Conservation (phyloP, 2,113 vertebrate genomes). For the Catagonus wagneri region DNA sequence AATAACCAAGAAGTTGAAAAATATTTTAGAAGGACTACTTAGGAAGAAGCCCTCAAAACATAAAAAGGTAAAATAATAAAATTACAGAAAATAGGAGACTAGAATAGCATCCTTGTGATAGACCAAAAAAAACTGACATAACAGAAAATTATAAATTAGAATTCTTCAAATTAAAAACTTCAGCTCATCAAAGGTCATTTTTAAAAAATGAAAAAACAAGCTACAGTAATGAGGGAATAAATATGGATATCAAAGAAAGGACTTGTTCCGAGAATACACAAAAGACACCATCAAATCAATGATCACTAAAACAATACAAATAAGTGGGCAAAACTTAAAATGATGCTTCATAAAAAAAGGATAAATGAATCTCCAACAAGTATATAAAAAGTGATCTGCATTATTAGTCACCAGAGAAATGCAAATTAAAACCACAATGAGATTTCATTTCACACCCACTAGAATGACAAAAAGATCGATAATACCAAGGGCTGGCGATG, state of each 20-base stretch:
- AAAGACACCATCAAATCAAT: neutral
- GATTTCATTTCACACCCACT: neutral
- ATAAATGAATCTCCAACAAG: neutral
- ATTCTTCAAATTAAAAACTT: slow-evolving; percentile 1
- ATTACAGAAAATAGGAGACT: neutral
- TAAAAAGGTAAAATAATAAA: slow-evolving; percentile 10
- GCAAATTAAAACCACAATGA: slow-evolving; percentile 32
- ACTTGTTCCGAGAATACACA: neutral
- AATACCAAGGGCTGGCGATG: neutral
- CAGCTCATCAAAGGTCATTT: neutral
- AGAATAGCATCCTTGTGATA: neutral
- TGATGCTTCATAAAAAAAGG: neutral
- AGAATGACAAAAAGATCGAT: neutral
- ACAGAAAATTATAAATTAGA: neutral
- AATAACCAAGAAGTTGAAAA: neutral
- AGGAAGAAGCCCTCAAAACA: neutral
- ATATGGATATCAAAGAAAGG: neutral
- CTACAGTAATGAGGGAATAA: neutral
- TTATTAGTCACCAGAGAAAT: slow-evolving; percentile 12
- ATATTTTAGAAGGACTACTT: neutral
- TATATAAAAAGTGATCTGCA: neutral
- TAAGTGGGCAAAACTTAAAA: neutral
- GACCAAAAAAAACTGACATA: neutral
- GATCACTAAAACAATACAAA: neutral
- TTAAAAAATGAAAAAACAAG: neutral